Base-by-base conservation (phyloP, 2,797 vertebrate species). In the Pterois miles region DNA sequence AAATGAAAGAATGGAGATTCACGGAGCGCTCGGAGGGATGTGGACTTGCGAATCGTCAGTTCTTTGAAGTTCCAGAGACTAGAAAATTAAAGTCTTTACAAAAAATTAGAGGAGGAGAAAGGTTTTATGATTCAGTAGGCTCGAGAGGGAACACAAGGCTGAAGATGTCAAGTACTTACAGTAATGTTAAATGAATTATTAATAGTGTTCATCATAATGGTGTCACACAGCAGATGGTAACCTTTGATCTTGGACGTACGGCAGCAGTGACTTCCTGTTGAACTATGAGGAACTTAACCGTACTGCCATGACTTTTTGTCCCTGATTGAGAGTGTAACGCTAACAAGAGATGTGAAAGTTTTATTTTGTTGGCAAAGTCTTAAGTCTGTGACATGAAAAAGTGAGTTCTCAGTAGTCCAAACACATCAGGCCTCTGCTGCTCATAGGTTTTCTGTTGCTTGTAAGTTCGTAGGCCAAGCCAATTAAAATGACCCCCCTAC, bases 31-130 rank as follows among this genome's bases (percentile, higher is more conserved):
- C 48, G 79, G 84, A 94, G 93, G 92, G 93, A 93, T 92, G 89
- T 92, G 90, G 92, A 94, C 93, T 90, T 11, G 88, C 38, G 79
- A 93, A 89, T 89, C 76, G 74, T 86, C 72, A 27, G 80, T 83
- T 86, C 93, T 95, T 95, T 95, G 92, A 94, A 94, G 93, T 93
- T 87, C 70, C 78, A 57, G 81, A 88, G 90, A 92, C 87, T 91
- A 85, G 91, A 91, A 95, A 95, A 95, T 95, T 91, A 93, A 93
- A 93, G 91, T 94, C 92, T 94, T 94, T 92, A 93, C 93, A 91
- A 93, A 94, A 91, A 93, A 93, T 91, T 92, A 90, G 77, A 90
- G 88, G 83, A 89, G 83, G 87, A 90, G 85, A 84, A 88, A 77
- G 84, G 88, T 84, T 89, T 87, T 81, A 65, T 63, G 85, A 87